Conservation (phyloP, 2,888 invertebrate genomes). For the Alloplasta piceator region DNA sequence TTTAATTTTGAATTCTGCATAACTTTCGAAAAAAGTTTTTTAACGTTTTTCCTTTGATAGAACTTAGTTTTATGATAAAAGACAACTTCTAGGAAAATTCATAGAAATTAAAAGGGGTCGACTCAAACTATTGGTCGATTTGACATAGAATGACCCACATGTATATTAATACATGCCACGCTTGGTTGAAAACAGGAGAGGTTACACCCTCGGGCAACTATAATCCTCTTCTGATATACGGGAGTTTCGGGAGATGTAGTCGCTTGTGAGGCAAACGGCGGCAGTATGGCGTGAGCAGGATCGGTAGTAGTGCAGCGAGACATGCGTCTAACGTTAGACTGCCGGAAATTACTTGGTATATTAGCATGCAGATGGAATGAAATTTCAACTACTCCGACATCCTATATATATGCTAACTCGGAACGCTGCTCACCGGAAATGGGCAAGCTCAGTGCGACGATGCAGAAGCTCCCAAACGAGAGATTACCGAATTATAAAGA, state of each 20-base stretch:
- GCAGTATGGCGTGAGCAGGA: slow-evolving; percentile 24
- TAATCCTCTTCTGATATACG: slow-evolving; percentile 57
- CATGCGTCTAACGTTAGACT: slow-evolving; percentile 61
- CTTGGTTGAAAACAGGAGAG: slow-evolving; percentile 38
- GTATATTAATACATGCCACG: neutral
- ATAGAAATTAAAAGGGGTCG: too few relatives aligned
- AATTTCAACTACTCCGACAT: slow-evolving; percentile 54
- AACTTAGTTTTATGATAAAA: too few relatives aligned
- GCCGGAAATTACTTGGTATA: slow-evolving; percentile 66
- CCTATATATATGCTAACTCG: slow-evolving; percentile 4
- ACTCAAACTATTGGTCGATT: too few relatives aligned
- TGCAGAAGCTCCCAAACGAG: slow-evolving; percentile 4
- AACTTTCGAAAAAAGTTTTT: too few relatives aligned
- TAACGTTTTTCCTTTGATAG: too few relatives aligned
- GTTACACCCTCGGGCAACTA: slow-evolving; percentile 34
- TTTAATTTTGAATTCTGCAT: too few relatives aligned
- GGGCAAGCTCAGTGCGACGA: neutral
- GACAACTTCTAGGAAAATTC: too few relatives aligned
- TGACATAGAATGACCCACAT: too few relatives aligned
- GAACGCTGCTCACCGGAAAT: slow-evolving; percentile 8
- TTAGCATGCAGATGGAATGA: slow-evolving; percentile 62
- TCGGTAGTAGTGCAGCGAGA: slow-evolving; percentile 37
- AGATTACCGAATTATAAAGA: too few relatives aligned
- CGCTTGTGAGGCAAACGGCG: slow-evolving; percentile 19
- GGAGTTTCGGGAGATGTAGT: slow-evolving; percentile 36